Conservation (phyloP, 2,113 vertebrate genomes). For the Platycercus adscitus region DNA sequence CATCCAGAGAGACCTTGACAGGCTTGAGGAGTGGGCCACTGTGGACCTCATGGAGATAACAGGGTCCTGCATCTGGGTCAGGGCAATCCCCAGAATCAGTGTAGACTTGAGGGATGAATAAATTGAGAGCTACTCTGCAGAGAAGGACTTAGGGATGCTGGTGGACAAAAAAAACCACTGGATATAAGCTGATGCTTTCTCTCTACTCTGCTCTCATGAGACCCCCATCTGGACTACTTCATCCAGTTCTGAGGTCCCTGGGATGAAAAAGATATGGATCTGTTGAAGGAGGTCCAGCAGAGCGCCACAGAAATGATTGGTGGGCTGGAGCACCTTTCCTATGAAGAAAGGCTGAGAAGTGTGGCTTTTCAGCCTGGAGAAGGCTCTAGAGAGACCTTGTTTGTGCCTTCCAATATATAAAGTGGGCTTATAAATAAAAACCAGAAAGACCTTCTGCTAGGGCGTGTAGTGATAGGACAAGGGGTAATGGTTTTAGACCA, state of each 20-base stretch:
- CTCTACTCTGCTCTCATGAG: neutral
- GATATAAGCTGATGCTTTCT: neutral
- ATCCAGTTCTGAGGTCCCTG: neutral
- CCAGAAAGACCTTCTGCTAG: neutral
- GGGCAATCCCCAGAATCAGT: neutral
- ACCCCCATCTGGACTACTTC: neutral
- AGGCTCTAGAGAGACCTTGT: neutral
- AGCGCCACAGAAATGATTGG: neutral
- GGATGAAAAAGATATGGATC: rapidly evolving
- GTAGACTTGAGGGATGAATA: neutral
- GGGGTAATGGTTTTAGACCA: neutral
- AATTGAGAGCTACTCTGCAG: neutral
- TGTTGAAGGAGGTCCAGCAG: neutral
- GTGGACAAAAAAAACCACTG: neutral
- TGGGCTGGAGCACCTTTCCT: neutral
- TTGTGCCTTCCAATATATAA: neutral
- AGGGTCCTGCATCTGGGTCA: neutral
- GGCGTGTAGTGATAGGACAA: neutral
- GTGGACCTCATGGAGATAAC: neutral
- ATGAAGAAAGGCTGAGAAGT: neutral
- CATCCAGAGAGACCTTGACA: neutral
- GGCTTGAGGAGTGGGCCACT: neutral
- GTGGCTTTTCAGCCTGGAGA: neutral
- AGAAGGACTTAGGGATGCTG: neutral
- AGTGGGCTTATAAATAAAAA: neutral